Conservation (phyloP, 2,113 vertebrate genomes). For the Tapirus terrestris region DNA sequence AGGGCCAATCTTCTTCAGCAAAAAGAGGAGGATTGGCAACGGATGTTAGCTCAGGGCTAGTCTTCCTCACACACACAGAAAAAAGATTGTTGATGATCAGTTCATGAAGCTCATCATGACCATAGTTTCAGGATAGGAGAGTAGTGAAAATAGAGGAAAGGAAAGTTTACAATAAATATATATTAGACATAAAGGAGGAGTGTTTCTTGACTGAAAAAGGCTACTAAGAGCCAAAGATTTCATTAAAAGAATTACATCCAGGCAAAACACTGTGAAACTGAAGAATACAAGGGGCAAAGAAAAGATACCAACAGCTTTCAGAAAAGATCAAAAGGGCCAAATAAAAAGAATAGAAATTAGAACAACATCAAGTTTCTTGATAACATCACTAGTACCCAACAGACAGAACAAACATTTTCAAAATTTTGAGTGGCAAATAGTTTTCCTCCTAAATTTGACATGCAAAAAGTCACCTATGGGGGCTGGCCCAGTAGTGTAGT, state of each 20-base stretch:
- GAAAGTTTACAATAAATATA: neutral
- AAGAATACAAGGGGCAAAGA: neutral
- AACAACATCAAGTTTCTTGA: neutral
- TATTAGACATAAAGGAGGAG: neutral
- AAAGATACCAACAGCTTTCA: neutral
- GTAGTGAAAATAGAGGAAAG: neutral
- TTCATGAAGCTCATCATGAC: neutral
- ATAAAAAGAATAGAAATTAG: neutral
- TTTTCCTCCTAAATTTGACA: neutral
- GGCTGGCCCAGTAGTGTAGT: no score
- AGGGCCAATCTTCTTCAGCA: no score
- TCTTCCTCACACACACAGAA: no score
- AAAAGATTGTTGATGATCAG: neutral
- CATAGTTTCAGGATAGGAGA: neutral
- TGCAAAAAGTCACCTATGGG: neutral
- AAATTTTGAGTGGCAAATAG: neutral
- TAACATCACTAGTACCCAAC: neutral
- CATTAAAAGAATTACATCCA: neutral
- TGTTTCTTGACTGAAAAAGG: neutral
- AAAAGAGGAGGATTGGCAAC: no score
- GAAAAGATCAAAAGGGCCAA: neutral
- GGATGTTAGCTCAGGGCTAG: no score
- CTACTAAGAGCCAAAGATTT: neutral
- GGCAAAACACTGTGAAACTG: neutral
- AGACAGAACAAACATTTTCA: neutral